A percentile compares a stretch with the other conserved stretches of the same genome.
These are phyloP conservation scores for Aleiodes testaceus DNA, from an alignment of 2,888 invertebrate genomes.

Conservation along the genomic window DNA sequence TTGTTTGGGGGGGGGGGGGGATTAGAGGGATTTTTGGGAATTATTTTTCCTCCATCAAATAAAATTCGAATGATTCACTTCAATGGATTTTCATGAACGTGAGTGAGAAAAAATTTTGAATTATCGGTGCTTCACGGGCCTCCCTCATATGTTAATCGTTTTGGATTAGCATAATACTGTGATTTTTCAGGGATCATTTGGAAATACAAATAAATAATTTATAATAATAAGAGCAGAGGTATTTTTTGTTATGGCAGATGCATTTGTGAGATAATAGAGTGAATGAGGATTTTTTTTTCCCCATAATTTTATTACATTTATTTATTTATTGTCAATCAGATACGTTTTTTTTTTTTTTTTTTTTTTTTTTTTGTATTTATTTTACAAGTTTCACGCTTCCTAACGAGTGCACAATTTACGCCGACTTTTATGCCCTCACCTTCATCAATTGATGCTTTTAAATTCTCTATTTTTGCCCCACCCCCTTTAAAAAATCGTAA, in stretches of 20 bases:
- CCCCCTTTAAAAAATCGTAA: slow-evolving; percentile 50
- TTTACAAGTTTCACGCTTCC: slow-evolving; percentile 56
- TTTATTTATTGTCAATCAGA: slow-evolving; percentile 24
- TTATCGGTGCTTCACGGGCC: slow-evolving; percentile 66
- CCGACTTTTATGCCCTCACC: slow-evolving; percentile 63
- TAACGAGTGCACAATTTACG: slow-evolving; percentile 69
- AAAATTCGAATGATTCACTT: no score
- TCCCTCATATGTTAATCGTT: slow-evolving; percentile 70
- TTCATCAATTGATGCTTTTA: slow-evolving; percentile 62
- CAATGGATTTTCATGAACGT: neutral
- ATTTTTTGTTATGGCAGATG: slow-evolving; percentile 51
- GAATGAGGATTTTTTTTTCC: neutral
- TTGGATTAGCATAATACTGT: slow-evolving; percentile 72
- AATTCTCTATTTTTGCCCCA: slow-evolving; percentile 27
- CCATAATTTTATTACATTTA: slow-evolving; percentile 37
- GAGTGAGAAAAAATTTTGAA: slow-evolving; percentile 62
- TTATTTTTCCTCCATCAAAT: no score
- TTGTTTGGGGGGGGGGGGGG: no score
- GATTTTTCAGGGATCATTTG: slow-evolving; percentile 73
- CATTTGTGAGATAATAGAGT: slow-evolving; percentile 42
- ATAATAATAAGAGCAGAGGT: slow-evolving; percentile 68
- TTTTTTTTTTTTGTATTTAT: neutral
- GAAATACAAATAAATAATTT: slow-evolving; percentile 73
- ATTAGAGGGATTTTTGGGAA: no score
- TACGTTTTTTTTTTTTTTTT: neutral